These are phyloP conservation scores for Chaetorhynchus papuensis DNA, from an alignment of 2,113 vertebrate genomes.

Conservation along the genomic window DNA sequence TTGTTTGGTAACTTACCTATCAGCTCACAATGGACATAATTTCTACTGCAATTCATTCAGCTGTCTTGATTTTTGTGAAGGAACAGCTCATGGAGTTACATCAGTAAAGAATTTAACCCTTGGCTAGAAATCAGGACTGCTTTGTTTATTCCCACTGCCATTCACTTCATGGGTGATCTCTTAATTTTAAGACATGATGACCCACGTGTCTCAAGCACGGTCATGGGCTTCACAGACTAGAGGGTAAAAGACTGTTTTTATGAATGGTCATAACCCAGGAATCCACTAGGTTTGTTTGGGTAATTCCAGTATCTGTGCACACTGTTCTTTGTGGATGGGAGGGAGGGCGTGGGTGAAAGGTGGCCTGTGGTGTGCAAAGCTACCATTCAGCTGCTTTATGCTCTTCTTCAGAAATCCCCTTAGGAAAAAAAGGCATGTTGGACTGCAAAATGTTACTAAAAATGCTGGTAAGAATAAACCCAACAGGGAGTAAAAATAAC, in stretches of 20 bases:
- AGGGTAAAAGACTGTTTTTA: background rate
- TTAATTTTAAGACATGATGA: background rate
- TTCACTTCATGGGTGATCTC: background rate
- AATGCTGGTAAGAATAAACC: background rate
- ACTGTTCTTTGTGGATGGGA: background rate
- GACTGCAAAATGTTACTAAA: background rate
- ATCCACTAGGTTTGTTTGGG: background rate
- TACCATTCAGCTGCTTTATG: background rate
- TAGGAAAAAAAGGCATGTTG: background rate
- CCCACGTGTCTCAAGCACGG: rapidly evolving
- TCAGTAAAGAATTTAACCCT: background rate
- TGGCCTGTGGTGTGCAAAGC: background rate
- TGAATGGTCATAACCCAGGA: background rate
- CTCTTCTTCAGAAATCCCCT: background rate
- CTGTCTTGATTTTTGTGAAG: background rate
- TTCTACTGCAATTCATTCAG: background rate
- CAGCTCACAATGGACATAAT: background rate
- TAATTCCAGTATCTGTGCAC: background rate
- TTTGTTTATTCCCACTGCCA: background rate
- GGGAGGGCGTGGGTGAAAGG: background rate
- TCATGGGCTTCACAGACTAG: background rate
- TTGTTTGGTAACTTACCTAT: background rate
- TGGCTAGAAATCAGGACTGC: background rate
- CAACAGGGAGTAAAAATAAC: background rate
- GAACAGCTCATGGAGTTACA: background rate